phyloP scores from a whole-genome alignment of 2,113 vertebrate species.

The Gopherus flavomarginatus region DNA sequence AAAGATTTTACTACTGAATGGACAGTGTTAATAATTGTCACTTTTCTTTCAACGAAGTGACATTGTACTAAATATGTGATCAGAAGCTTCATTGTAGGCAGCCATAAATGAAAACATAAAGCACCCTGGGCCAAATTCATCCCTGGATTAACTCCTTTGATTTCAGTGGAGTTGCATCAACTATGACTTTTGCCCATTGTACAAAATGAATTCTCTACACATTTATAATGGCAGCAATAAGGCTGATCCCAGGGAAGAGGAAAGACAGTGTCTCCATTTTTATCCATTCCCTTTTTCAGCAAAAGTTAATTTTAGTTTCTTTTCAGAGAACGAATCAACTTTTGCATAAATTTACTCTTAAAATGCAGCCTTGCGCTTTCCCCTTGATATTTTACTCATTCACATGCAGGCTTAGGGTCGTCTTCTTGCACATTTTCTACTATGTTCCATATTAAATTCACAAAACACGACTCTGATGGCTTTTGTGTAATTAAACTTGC shows the following conservation, averaged over 20 bases:
- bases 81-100: background rate
- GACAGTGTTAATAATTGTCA: background rate
- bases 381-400: background rate
- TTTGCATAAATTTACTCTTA: background rate
- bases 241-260: fast-evolving
- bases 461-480: background rate
- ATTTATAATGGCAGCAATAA: background rate
- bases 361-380: background rate
- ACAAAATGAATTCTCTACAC: background rate
- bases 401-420: background rate
- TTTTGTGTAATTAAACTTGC: constrained; percentile 69
- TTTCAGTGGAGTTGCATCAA: background rate
- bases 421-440: background rate
- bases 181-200: background rate
- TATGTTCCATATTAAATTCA: background rate
- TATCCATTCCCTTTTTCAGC: background rate
- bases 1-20: background rate
- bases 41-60: constrained; percentile 7
- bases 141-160: background rate
- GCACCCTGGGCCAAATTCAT: background rate
- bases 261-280: background rate
- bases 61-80: background rate
- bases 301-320: background rate
- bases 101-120: background rate
- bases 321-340: background rate